These are phyloP conservation scores for Phrynosoma platyrhinos DNA, from an alignment of 2,113 vertebrate genomes.

Conservation along the genomic window DNA sequence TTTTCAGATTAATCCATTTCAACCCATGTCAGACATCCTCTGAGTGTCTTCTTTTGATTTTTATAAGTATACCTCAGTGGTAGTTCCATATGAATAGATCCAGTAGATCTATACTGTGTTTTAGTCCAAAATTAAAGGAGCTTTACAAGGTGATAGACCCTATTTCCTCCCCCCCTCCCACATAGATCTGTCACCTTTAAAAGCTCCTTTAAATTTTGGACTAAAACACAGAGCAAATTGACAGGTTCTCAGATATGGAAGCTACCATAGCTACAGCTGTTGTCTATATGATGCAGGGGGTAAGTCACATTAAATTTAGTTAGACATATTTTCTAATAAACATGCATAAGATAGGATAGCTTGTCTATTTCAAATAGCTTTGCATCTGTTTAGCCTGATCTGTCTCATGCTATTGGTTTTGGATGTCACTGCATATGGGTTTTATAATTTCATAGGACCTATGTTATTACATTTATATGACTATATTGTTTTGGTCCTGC, in stretches of 20 bases:
- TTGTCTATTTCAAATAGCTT: not conserved
- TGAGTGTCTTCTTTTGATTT: not conserved
- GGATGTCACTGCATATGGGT: not conserved
- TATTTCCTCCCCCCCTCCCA: too few species aligned
- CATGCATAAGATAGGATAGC: not conserved
- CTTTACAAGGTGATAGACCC: too few species aligned
- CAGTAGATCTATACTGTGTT: too few species aligned
- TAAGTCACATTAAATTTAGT: not conserved
- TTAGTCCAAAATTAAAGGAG: too few species aligned
- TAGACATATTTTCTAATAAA: not conserved
- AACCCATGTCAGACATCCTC: not conserved
- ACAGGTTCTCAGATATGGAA: too few species aligned
- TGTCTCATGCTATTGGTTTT: not conserved
- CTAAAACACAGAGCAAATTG: too few species aligned
- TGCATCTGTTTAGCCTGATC: not conserved
- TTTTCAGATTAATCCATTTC: not conserved
- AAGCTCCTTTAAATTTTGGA: too few species aligned
- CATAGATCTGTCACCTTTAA: too few species aligned
- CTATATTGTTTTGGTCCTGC: not conserved
- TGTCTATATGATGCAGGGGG: too few species aligned
- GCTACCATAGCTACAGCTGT: too few species aligned
- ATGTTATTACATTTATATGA: not conserved
- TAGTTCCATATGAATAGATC: too few species aligned
- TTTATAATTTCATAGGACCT: not conserved
- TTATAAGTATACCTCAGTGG: too few species aligned